Evolutionary conservation across 2,113 vertebrate species (phyloP).

Genomic region (Lophochroa leadbeateri): DNA sequence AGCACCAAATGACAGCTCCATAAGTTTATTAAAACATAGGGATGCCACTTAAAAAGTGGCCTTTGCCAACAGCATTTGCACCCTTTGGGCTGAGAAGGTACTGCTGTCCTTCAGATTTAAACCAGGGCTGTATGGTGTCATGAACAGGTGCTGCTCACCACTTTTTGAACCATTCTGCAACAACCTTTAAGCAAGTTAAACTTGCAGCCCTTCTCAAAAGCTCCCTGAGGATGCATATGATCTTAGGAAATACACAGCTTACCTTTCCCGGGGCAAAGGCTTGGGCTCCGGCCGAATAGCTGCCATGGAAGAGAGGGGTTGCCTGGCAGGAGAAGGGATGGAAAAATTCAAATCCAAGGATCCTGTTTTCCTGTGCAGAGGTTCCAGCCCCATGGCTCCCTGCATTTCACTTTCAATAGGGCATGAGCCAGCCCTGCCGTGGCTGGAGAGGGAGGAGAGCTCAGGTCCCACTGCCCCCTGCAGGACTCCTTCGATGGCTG

Average conservation of each 20-base stretch:
- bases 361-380: constrained; percentile 94
- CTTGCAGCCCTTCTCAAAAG: background rate
- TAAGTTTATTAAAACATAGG: background rate
- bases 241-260: background rate
- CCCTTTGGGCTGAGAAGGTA: background rate
- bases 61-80: background rate
- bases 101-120: background rate
- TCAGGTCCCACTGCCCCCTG: constrained; percentile 83
- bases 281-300: constrained; percentile 90
- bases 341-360: constrained; percentile 96
- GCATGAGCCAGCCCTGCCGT: constrained; percentile 91
- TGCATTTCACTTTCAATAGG: constrained; percentile 95
- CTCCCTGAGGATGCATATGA: background rate
- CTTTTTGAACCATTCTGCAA: background rate
- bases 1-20: rapidly evolving
- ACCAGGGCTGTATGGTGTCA: background rate
- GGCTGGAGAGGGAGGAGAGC: constrained; percentile 73
- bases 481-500: constrained; percentile 68
- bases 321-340: constrained; percentile 86
- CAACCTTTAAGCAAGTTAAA: background rate
- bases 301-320: constrained; percentile 82
- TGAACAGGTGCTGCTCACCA: background rate
- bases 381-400: constrained; percentile 92
- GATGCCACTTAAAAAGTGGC: background rate
- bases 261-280: constrained; percentile 93